These are phyloP conservation scores for Squalus acanthias DNA, from an alignment of 2,797 vertebrate genomes.

Conservation along the genomic window DNA sequence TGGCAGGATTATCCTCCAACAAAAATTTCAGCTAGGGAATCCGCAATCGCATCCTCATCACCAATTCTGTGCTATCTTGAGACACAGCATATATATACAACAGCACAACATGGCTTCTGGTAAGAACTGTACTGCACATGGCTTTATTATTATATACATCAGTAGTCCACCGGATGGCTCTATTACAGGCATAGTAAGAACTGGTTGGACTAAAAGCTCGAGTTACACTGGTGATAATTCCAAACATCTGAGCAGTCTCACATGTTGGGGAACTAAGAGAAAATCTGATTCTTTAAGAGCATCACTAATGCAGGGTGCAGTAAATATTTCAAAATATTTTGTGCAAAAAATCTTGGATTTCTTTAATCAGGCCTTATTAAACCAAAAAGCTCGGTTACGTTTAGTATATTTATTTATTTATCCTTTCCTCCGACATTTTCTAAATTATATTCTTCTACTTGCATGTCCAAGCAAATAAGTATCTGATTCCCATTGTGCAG, in stretches of 20 bases:
- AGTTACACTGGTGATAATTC: neutral
- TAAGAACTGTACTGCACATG: no score
- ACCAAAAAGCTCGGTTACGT: neutral
- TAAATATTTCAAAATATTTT: neutral
- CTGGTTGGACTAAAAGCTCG: neutral
- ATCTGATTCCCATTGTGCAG: neutral
- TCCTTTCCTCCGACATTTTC: neutral
- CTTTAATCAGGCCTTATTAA: neutral
- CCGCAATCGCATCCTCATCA: no score
- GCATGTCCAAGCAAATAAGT: neutral
- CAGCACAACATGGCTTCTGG: no score
- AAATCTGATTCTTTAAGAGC: neutral
- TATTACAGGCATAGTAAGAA: neutral
- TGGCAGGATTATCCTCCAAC: no score
- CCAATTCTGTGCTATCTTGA: no score
- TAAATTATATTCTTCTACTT: neutral
- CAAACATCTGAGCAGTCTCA: neutral
- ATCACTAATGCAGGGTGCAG: neutral
- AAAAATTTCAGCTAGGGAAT: no score
- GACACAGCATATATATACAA: no score
- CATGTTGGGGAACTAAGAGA: neutral
- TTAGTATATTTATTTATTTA: neutral
- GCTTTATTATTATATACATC: no score
- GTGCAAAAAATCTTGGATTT: neutral
- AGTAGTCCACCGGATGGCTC: no score